These are phyloP conservation scores for Trichomycterus rosablanca DNA, from an alignment of 2,113 vertebrate genomes.

Conservation along the genomic window DNA sequence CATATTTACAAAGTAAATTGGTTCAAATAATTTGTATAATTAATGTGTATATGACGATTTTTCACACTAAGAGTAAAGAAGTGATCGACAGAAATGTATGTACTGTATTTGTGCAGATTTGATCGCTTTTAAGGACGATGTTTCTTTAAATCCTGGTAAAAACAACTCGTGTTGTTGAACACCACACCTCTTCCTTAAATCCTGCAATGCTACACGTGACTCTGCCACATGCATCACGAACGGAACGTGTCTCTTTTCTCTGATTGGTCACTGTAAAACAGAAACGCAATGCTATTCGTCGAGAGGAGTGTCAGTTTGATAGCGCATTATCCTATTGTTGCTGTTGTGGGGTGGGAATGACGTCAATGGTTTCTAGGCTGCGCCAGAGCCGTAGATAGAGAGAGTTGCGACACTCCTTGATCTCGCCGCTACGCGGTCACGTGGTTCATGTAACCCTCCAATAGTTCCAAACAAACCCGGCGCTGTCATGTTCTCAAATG, in stretches of 20 bases:
- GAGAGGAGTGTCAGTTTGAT: constrained; percentile 36
- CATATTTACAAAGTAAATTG: no score
- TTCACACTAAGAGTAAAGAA: no score
- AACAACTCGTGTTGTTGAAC: constrained; percentile 40
- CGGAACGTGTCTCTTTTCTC: constrained; percentile 32
- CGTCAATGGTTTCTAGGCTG: constrained; percentile 60
- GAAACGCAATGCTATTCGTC: constrained; percentile 51
- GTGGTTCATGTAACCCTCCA: no score
- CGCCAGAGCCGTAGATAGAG: no score
- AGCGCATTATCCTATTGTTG: constrained; percentile 52
- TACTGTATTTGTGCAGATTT: no score
- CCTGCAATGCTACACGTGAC: constrained; percentile 62
- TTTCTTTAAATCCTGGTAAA: constrained; percentile 49
- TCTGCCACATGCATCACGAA: constrained; percentile 26
- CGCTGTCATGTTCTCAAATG: no score
- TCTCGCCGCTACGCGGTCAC: no score
- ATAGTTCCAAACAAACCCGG: no score
- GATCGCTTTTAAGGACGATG: constrained; percentile 21
- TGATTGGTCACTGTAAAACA: constrained; percentile 54
- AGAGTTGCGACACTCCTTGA: no score
- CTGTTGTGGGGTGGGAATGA: constrained; percentile 61
- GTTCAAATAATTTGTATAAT: no score
- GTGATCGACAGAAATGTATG: no score
- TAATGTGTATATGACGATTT: no score
- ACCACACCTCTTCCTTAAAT: constrained; percentile 55